A percentile compares a stretch with the other conserved stretches of the same genome.
Evolutionary conservation across 2,797 vertebrate species (phyloP).

Genomic region (Capromys pilorides): DNA sequence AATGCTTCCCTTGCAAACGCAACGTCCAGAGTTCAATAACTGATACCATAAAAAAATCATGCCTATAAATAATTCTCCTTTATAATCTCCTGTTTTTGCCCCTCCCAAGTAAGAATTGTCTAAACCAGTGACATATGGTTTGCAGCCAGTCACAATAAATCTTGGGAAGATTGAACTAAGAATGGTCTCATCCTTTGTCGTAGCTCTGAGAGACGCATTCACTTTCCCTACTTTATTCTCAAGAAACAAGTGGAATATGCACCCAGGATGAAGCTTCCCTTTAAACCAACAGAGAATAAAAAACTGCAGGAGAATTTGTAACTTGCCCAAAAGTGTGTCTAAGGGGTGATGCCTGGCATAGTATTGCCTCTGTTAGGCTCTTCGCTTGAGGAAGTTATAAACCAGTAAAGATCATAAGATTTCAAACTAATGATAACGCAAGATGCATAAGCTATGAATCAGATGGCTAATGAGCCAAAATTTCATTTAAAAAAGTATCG

Average conservation of each 20-base stretch:
- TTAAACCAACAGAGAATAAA: background rate
- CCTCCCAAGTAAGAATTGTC: background rate
- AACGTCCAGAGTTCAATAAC: too few species aligned
- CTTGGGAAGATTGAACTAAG: background rate
- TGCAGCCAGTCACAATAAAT: background rate
- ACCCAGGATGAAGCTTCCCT: background rate
- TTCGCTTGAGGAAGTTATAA: background rate
- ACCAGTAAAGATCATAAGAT: background rate
- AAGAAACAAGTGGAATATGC: background rate
- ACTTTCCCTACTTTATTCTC: conserved; percentile 30
- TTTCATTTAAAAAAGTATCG: background rate
- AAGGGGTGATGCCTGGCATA: background rate
- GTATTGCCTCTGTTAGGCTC: background rate
- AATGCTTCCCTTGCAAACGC: too few species aligned
- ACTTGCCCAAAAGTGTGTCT: background rate
- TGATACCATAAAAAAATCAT: background rate
- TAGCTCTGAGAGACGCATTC: background rate
- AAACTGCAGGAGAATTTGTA: background rate
- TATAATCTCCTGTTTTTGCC: background rate
- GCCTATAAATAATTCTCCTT: background rate
- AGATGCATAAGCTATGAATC: background rate
- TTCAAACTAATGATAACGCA: background rate
- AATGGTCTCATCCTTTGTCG: background rate
- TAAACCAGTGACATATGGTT: background rate
- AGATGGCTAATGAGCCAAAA: background rate